Conservation (phyloP, 2,797 vertebrate species). For the Smutsia gigantea region DNA sequence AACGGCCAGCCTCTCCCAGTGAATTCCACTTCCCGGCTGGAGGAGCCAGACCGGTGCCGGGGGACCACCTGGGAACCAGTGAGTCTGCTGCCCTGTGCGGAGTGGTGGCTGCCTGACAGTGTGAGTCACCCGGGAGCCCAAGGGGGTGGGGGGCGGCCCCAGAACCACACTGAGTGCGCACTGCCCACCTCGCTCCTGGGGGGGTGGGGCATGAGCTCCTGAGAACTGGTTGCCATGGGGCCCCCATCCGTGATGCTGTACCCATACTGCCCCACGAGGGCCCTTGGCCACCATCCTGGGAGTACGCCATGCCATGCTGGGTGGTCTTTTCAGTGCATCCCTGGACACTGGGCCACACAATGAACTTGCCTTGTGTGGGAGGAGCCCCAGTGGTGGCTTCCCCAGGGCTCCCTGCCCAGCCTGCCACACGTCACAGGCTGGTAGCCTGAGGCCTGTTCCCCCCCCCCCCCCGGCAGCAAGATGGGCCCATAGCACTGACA, state of each 20-base stretch:
- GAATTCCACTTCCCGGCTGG: background rate
- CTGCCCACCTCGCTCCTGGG: too few relatives aligned
- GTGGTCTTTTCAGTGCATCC: background rate
- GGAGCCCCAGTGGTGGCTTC: background rate
- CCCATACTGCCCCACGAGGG: background rate
- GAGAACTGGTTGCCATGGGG: background rate
- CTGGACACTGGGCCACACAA: background rate
- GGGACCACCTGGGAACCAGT: background rate
- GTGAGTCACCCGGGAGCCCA: background rate
- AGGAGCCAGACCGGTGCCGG: background rate
- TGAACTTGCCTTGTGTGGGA: background rate
- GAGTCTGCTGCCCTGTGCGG: background rate
- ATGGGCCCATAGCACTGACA: too few relatives aligned
- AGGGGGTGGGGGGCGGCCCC: background rate
- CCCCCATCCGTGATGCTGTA: background rate
- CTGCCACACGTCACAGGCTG: background rate
- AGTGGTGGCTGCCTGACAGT: background rate
- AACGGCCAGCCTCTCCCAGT: background rate
- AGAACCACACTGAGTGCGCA: background rate
- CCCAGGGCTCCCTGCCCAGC: too few relatives aligned
- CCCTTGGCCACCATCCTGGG: background rate
- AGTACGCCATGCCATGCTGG: too few relatives aligned
- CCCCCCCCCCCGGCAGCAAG: background rate
- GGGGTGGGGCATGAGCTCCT: too few relatives aligned
- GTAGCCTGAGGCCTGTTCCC: background rate